phyloP scores from a whole-genome alignment of 2,113 vertebrate genomes.

The Pelmatolapia mariae region DNA sequence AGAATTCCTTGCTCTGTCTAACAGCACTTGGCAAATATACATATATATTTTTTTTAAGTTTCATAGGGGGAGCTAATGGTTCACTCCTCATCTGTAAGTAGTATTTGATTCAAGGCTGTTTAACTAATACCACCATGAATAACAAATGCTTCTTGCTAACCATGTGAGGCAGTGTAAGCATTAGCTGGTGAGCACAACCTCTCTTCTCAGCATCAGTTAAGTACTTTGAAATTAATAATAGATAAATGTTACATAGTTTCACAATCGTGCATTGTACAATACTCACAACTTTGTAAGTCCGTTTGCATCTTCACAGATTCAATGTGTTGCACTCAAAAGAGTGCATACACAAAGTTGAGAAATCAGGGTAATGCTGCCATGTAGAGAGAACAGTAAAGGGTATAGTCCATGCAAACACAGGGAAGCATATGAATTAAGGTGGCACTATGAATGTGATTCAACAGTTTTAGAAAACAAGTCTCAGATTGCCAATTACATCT shows the following conservation, averaged over 20 bases:
- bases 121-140: not conserved
- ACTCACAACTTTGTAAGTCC: not conserved
- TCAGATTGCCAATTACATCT: constrained; percentile 46
- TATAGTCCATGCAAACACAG: not conserved
- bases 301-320: not conserved
- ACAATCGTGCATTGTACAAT: not conserved
- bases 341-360: not conserved
- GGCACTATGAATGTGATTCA: constrained; percentile 18
- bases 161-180: not conserved
- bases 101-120: not conserved
- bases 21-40: not conserved
- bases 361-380: not conserved
- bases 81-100: not conserved
- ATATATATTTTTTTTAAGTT: not conserved
- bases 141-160: not conserved
- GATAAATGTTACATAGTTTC: not conserved
- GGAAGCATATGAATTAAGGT: constrained; percentile 12
- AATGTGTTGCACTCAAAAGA: not conserved
- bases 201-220: not conserved
- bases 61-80: not conserved
- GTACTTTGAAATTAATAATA: not conserved
- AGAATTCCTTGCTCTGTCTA: not conserved
- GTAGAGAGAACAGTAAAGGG: not conserved
- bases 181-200: not conserved
- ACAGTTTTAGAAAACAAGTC: not conserved